A percentile compares a stretch with the other conserved stretches of the same genome.
Evolutionary conservation across 1,140 invertebrate species (phyloP).

Genomic region (Mizuhopecten yessoensis): DNA sequence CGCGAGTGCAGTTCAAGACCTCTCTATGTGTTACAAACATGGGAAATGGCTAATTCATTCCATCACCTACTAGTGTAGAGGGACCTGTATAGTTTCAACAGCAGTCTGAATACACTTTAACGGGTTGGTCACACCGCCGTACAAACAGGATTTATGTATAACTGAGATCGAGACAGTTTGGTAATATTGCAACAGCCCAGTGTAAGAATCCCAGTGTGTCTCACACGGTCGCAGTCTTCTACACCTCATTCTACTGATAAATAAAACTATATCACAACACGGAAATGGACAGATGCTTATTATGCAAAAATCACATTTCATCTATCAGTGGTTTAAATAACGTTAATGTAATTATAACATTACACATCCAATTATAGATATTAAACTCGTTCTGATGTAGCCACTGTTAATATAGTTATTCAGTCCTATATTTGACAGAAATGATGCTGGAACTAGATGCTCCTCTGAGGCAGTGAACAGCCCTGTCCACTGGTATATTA

Average conservation of each 20-base stretch:
- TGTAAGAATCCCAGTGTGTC: neutral
- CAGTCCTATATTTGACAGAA: neutral
- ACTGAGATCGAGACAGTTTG: constrained; percentile 25
- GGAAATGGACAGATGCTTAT: neutral
- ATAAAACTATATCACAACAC: neutral
- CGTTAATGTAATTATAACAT: too few relatives aligned
- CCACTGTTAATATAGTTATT: neutral
- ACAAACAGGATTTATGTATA: neutral
- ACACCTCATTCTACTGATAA: neutral
- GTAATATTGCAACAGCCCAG: constrained; percentile 24
- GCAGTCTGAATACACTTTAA: neutral
- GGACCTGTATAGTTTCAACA: neutral
- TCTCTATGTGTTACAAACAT: neutral
- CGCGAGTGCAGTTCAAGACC: neutral
- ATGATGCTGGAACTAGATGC: neutral
- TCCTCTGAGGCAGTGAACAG: neutral
- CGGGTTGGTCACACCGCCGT: too few relatives aligned
- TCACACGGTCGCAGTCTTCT: neutral
- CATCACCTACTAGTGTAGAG: neutral
- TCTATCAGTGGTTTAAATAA: too few relatives aligned
- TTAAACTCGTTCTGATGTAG: neutral
- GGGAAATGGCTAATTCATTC: neutral
- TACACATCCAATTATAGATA: too few relatives aligned
- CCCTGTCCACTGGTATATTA: neutral
- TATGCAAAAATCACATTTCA: too few relatives aligned